phyloP scores from a whole-genome alignment of 35 echinoderm and acorn worm species.

The Lytechinus pictus region DNA sequence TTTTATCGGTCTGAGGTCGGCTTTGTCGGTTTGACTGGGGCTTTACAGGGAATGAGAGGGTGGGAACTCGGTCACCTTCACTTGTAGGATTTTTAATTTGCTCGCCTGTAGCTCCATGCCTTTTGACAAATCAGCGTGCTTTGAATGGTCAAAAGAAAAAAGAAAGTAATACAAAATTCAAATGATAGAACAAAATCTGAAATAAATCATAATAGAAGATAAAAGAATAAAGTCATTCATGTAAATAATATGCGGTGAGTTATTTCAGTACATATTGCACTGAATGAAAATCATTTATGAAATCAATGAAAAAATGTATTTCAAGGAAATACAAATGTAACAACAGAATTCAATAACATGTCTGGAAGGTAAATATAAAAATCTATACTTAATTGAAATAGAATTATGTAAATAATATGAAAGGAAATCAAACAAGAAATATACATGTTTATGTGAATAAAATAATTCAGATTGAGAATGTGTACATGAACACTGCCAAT shows the following conservation, averaged over 20 bases:
- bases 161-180: conserved; percentile 9
- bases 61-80: conserved; percentile 83
- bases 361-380: no score
- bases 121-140: conserved; percentile 86
- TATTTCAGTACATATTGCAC: background rate
- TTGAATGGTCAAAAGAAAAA: background rate
- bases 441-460: background rate
- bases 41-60: background rate
- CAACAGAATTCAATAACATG: background rate
- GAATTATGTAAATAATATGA: background rate
- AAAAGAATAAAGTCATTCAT: background rate
- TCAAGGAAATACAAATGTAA: background rate
- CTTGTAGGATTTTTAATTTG: conserved; percentile 86
- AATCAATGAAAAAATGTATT: background rate
- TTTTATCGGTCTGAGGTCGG: no score
- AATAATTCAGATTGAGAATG: background rate
- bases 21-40: no score
- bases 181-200: background rate
- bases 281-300: background rate
- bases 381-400: background rate
- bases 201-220: background rate
- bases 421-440: background rate
- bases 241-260: background rate
- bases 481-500: no score
- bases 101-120: conserved; percentile 87